phyloP scores from a whole-genome alignment of 1,140 invertebrate genomes.

The Tenebrio molitor region DNA sequence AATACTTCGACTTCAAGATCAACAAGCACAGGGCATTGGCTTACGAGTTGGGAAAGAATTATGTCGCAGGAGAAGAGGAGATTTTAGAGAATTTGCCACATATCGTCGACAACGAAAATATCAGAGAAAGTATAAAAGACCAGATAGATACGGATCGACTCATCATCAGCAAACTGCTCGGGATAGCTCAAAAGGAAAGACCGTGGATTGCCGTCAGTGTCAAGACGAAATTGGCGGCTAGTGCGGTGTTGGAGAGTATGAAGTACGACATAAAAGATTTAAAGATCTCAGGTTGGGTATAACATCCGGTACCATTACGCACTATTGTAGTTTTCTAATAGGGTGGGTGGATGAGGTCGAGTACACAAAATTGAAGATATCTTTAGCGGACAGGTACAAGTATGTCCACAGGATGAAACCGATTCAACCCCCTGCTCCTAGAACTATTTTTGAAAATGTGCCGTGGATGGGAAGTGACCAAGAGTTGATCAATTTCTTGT shows the following conservation, averaged over 20 bases:
- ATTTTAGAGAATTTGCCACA: conserved; percentile 70
- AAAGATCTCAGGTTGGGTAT: conserved; percentile 34
- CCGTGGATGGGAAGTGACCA: conserved; percentile 41
- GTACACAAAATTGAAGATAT: neutral
- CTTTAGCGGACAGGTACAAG: conserved; percentile 3
- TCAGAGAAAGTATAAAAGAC: conserved; percentile 64
- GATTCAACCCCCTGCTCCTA: conserved; percentile 37
- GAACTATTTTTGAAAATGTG: conserved; percentile 47
- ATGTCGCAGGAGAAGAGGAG: conserved; percentile 71
- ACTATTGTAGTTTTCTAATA: conserved; percentile 10
- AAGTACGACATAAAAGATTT: conserved; percentile 44
- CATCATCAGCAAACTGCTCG: conserved; percentile 59
- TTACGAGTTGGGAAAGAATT: conserved; percentile 67
- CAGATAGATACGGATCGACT: conserved; percentile 51
- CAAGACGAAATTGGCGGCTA: conserved; percentile 67
- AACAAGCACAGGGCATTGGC: conserved; percentile 64
- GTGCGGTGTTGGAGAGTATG: conserved; percentile 67
- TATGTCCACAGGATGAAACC: conserved; percentile 19
- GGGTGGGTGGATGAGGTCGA: conserved; percentile 47
- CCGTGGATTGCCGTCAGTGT: conserved; percentile 50
- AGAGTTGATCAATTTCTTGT: conserved; percentile 40
- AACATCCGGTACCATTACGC: neutral
- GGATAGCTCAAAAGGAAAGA: neutral
- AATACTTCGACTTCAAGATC: conserved; percentile 60
- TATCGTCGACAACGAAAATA: conserved; percentile 69